These are phyloP conservation scores for Philypnodon macrostomus DNA, from an alignment of 2,797 vertebrate genomes.

Conservation along the genomic window DNA sequence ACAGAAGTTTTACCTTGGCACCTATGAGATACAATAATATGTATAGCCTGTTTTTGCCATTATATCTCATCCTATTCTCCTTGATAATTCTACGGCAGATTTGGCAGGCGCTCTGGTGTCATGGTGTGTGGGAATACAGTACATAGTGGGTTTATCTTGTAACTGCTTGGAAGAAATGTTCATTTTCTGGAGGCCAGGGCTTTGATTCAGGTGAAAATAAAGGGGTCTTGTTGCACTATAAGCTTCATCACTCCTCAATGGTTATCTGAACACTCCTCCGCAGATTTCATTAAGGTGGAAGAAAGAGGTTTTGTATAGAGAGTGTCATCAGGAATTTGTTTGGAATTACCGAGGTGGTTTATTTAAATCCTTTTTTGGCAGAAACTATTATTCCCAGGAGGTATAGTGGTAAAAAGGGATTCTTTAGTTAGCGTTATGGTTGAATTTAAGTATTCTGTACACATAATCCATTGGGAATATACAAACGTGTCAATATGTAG, in stretches of 20 bases:
- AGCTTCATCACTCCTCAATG: slow-evolving; percentile 29
- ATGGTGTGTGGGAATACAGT: slow-evolving; percentile 9
- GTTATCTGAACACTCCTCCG: slow-evolving; percentile 29
- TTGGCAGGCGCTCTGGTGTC: slow-evolving; percentile 5
- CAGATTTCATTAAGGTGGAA: slow-evolving; percentile 44
- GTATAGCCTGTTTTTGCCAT: slow-evolving; percentile 16
- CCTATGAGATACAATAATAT: slow-evolving; percentile 17
- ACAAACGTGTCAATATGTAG: too few species aligned
- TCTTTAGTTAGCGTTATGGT: too few species aligned
- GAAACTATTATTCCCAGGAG: too few species aligned
- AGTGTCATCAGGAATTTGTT: slow-evolving; percentile 23
- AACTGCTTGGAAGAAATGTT: slow-evolving; percentile 27
- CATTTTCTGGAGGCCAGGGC: slow-evolving; percentile 7
- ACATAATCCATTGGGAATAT: too few species aligned
- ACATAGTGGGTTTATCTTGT: slow-evolving; percentile 14
- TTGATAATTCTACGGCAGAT: slow-evolving; percentile 1
- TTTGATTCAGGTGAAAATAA: slow-evolving; percentile 38
- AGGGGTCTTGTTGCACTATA: slow-evolving; percentile 10
- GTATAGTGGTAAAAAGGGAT: too few species aligned
- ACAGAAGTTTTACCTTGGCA: slow-evolving; percentile 5
- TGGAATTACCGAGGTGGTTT: slow-evolving; percentile 26
- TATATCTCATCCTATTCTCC: slow-evolving; percentile 19
- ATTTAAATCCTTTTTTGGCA: too few species aligned
- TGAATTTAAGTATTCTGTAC: too few species aligned
- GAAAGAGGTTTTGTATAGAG: slow-evolving; percentile 28